These are phyloP conservation scores for Hyperoodon ampullatus DNA, from an alignment of 2,113 vertebrate genomes.

Conservation along the genomic window DNA sequence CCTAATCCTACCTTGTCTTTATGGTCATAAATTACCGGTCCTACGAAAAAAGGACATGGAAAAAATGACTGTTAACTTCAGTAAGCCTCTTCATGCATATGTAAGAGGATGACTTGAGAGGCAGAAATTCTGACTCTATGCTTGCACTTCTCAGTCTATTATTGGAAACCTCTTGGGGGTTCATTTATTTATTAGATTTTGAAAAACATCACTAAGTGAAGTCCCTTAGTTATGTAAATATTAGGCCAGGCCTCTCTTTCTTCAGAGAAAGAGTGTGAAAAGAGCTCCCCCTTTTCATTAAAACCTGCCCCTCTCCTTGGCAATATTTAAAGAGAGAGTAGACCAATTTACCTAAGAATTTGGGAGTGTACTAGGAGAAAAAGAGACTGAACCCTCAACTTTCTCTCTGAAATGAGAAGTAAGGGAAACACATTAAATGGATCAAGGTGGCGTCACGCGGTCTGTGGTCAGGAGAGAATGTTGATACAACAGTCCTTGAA, in stretches of 20 bases:
- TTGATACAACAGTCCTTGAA: not conserved
- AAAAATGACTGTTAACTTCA: constrained; percentile 41
- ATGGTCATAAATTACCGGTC: constrained; percentile 21
- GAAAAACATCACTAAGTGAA: not conserved
- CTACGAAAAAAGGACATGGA: not conserved
- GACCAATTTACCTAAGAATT: not conserved
- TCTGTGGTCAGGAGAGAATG: not conserved
- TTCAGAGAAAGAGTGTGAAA: not conserved
- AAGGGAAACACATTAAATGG: not conserved
- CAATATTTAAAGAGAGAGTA: not conserved
- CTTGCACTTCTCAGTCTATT: not conserved
- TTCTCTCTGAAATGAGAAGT: not conserved
- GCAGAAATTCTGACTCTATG: not conserved
- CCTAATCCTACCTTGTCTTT: not conserved
- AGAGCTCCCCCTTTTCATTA: not conserved
- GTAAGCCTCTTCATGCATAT: not conserved
- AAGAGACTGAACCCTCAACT: not conserved
- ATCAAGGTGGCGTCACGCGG: no score
- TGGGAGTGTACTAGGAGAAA: not conserved
- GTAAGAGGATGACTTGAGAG: not conserved
- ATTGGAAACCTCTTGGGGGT: not conserved
- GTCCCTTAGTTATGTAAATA: not conserved
- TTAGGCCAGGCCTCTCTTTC: not conserved
- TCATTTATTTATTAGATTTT: constrained; percentile 21
- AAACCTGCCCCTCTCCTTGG: not conserved